phyloP scores from a whole-genome alignment of 2,888 invertebrate species.

The Harpalus rufipes region DNA sequence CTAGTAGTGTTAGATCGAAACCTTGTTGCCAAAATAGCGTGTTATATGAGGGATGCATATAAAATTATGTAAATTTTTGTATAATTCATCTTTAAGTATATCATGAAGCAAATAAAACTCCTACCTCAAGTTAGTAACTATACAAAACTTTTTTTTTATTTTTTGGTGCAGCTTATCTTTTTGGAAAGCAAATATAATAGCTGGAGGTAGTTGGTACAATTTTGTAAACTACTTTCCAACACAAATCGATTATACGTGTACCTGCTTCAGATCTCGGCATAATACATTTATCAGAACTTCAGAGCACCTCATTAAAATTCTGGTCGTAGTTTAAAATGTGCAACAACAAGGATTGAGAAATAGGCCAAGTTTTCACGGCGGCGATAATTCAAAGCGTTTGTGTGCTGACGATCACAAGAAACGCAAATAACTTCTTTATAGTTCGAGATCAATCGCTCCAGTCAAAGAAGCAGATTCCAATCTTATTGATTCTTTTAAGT shows the following conservation, averaged over 20 bases:
- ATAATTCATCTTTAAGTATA: not conserved
- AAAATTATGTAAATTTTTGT: not conserved
- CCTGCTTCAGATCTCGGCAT: constrained; percentile 2
- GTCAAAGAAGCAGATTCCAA: constrained; percentile 46
- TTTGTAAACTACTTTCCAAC: constrained; percentile 7
- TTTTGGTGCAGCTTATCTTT: no score
- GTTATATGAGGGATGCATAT: no score
- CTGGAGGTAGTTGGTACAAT: not conserved
- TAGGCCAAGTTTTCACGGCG: constrained; percentile 28
- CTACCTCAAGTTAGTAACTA: not conserved
- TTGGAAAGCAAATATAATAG: not conserved
- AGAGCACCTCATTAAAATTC: constrained; percentile 52
- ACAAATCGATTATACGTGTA: constrained; percentile 28
- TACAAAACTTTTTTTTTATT: not conserved
- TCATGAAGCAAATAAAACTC: not conserved
- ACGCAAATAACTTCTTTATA: constrained; percentile 51
- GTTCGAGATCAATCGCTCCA: constrained; percentile 39
- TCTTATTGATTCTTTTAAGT: constrained; percentile 41
- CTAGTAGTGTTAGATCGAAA: no score
- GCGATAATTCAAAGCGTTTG: constrained; percentile 36
- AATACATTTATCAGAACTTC: constrained; percentile 36
- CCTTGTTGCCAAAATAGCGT: no score
- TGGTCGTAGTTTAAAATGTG: constrained; percentile 46
- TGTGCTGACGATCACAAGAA: constrained; percentile 48
- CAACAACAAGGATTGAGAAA: constrained; percentile 41